Base-by-base conservation (phyloP, 1,140 invertebrate species). In the Drosophila yakuba region DNA sequence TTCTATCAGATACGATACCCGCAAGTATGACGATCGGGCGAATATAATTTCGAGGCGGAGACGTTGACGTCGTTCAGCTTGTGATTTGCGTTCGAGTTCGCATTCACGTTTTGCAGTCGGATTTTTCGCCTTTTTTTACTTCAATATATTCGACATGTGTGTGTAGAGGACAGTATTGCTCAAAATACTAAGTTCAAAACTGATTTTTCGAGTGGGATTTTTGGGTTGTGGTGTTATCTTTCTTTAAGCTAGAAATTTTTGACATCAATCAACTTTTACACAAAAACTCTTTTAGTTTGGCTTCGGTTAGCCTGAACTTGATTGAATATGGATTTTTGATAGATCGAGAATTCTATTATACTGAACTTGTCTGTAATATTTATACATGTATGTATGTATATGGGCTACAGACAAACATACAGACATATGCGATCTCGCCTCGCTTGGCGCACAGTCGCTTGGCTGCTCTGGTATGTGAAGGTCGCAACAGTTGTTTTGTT, bases 401-500 rank as follows among this genome's bases (percentile, higher is more conserved):
- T 35, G 41, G 20, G 35, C 17, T 47, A 14, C 11, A 32, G 32
- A 2, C 32, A 10, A 1, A 32, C 12, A 14, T 12, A 45, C 32
- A 45, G 4, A 73, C 23, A 48, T 54, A 43, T 55, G 50, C 41
- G 47, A 51, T 62, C 60, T 64, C 62, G 43, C 63, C 54, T 69
- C 57, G 77, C 68, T 80, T 71, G 71, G 64, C 61, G 72, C 82
- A 76, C 79, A 88, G 84, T 88, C 79, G 83, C 72, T 88, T 73
- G 83, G 85, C 52, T 88, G 83, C 81, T 88, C 90, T 91, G 90
- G 90, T 91, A 91, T 91, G 90, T 80, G 90, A 91, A 91, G 90
- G 90, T 91, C 90, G 90, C 90, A 91, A 85, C 90, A 91, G 90
- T 91, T 91, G 90, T 91, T 91, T 91, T 91, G 82, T 91, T 91